Percentiles rank a stretch among this genome's conserved stretches.
phyloP scores from a whole-genome alignment of 2,113 vertebrate species.

The Dasyprocta punctata region DNA sequence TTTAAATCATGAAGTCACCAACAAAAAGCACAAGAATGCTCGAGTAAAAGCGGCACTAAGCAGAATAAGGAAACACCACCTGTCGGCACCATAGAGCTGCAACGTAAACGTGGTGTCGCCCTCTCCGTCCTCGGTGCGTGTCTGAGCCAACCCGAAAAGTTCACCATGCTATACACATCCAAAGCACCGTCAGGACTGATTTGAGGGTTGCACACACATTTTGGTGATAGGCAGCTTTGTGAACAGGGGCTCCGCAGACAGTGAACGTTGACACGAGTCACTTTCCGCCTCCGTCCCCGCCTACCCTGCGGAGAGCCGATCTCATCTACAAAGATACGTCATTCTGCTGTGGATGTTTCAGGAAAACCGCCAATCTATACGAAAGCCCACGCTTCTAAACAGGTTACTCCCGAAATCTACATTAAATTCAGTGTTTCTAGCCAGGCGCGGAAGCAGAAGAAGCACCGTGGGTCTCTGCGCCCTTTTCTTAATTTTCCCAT shows the following conservation, averaged over 20 bases:
- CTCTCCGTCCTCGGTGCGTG: fast-evolving
- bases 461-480: fast-evolving
- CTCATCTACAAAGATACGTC: not conserved
- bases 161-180: fast-evolving
- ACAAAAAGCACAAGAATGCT: not conserved
- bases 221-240: not conserved
- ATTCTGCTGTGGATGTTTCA: not conserved
- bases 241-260: not conserved
- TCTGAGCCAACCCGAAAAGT: not conserved
- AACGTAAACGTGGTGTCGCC: not conserved
- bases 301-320: not conserved
- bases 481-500: not conserved
- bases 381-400: not conserved
- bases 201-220: not conserved
- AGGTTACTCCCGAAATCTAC: not conserved
- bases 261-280: not conserved
- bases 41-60: not conserved
- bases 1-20: not conserved
- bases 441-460: not conserved
- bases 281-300: too few relatives aligned
- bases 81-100: not conserved
- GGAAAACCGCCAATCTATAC: not conserved
- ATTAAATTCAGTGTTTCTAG: not conserved
- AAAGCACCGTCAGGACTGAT: fast-evolving
- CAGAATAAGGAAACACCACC: not conserved